Evolutionary conservation across 2,888 invertebrate species (phyloP).

Genomic region (Patella caerulea): DNA sequence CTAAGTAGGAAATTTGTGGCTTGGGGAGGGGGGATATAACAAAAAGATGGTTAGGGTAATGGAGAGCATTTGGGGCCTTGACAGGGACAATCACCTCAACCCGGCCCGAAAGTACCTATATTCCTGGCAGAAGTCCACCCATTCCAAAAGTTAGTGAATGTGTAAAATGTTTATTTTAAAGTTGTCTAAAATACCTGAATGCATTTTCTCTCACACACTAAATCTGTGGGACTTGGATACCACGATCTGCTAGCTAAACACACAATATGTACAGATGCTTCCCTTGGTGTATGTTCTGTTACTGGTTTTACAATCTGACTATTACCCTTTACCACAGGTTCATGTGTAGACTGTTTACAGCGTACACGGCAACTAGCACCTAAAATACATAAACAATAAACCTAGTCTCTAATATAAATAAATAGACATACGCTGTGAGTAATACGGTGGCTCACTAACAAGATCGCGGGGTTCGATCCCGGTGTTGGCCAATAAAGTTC

Average conservation of each 20-base stretch:
- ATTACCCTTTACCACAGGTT: slow-evolving; percentile 30
- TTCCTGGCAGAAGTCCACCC: too few species aligned
- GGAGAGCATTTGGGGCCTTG: too few species aligned
- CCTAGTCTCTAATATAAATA: neutral
- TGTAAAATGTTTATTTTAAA: neutral
- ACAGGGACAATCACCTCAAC: too few species aligned
- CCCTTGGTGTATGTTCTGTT: slow-evolving; percentile 10
- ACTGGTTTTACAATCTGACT: slow-evolving; percentile 24
- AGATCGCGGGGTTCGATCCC: too few species aligned
- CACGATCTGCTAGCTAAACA: slow-evolving; percentile 52
- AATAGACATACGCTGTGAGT: neutral
- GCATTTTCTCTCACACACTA: slow-evolving; percentile 49
- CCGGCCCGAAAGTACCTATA: too few species aligned
- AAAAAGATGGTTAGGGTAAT: too few species aligned
- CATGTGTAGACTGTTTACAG: slow-evolving; percentile 39
- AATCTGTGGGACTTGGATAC: slow-evolving; percentile 44
- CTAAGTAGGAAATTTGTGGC: too few species aligned
- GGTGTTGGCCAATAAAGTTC: too few species aligned
- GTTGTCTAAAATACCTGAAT: slow-evolving; percentile 35
- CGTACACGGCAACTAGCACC: slow-evolving; percentile 47
- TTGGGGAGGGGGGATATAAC: too few species aligned
- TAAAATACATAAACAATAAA: slow-evolving; percentile 24
- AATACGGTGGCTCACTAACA: too few species aligned
- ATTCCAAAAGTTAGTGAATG: too few species aligned
- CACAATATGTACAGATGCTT: slow-evolving; percentile 33